Conservation (phyloP, 2,113 vertebrate genomes). For the Polypterus bichir region DNA sequence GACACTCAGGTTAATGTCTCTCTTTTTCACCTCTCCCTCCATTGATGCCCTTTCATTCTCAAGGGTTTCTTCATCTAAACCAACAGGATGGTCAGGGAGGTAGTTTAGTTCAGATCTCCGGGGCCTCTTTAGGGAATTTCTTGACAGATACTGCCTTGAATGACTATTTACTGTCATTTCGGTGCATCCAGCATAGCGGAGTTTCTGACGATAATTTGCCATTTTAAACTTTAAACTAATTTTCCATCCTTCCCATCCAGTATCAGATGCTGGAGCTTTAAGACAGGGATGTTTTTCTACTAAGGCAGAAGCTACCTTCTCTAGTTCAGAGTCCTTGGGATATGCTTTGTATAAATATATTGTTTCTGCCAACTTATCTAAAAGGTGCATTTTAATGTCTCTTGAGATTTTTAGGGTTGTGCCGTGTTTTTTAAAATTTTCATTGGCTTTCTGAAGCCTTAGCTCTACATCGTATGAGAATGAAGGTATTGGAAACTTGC, state of each 20-base stretch:
- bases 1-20: neutral
- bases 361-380: slow-evolving; percentile 17
- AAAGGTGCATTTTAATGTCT: slow-evolving; percentile 20
- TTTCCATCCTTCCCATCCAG: slow-evolving; percentile 15
- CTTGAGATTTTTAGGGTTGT: slow-evolving; percentile 11
- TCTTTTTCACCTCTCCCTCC: slow-evolving; percentile 13
- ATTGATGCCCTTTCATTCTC: slow-evolving; percentile 5
- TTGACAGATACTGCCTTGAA: too few species aligned
- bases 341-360: slow-evolving; percentile 19
- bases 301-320: slow-evolving; percentile 17
- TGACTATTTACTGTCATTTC: slow-evolving; percentile 2
- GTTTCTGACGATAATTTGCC: neutral
- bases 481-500: neutral
- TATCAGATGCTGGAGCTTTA: slow-evolving; percentile 7
- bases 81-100: too few species aligned
- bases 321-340: slow-evolving; percentile 16
- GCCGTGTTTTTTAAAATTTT: neutral
- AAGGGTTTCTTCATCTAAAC: neutral
- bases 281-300: slow-evolving; percentile 16
- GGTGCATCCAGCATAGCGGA: slow-evolving; percentile 9
- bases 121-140: neutral
- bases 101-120: neutral
- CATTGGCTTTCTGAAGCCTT: slow-evolving; percentile 15
- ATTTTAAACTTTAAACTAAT: slow-evolving; percentile 11
- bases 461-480: slow-evolving; percentile 17